A percentile compares a stretch with the other conserved stretches of the same genome.
Conservation (phyloP, 2,797 vertebrate genomes). For the Mormyrus hasselquistii region DNA sequence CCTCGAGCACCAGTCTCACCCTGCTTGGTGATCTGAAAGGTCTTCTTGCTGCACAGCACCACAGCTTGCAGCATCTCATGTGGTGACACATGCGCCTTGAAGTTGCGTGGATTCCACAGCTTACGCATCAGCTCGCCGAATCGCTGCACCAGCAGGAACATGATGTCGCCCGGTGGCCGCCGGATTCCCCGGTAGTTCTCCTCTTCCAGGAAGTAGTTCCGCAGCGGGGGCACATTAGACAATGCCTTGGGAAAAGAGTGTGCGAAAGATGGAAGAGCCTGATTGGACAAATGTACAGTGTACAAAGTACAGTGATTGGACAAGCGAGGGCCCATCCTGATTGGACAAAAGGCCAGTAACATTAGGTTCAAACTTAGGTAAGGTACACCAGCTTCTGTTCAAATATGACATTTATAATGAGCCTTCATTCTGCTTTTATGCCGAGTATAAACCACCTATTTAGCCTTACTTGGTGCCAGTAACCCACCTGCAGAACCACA, state of each 20-base stretch:
- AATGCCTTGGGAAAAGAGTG: slow-evolving; percentile 64
- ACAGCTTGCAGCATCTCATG: slow-evolving; percentile 98
- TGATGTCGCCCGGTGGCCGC: slow-evolving; percentile 89
- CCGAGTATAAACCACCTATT: neutral
- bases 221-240: slow-evolving; percentile 87
- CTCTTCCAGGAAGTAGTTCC: slow-evolving; percentile 94
- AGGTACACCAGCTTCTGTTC: neutral
- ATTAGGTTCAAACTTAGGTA: neutral
- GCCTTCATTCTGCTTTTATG: neutral
- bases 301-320: neutral
- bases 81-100: slow-evolving; percentile 94
- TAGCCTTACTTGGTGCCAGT: neutral
- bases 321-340: neutral
- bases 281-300: neutral
- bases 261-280: neutral
- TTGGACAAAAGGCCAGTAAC: neutral
- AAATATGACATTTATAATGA: neutral
- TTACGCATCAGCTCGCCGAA: slow-evolving; percentile 97
- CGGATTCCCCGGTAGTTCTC: slow-evolving; percentile 85
- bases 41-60: slow-evolving; percentile 96
- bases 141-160: slow-evolving; percentile 93
- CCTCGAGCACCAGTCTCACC: slow-evolving; percentile 50
- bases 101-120: slow-evolving; percentile 94
- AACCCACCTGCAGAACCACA: slow-evolving; percentile 82
- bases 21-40: slow-evolving; percentile 96